Evolutionary conservation across 2,888 invertebrate genomes (phyloP), one percentile per base, ranked within the genome.

Genomic region (Drosophila fulvimacula): DNA sequence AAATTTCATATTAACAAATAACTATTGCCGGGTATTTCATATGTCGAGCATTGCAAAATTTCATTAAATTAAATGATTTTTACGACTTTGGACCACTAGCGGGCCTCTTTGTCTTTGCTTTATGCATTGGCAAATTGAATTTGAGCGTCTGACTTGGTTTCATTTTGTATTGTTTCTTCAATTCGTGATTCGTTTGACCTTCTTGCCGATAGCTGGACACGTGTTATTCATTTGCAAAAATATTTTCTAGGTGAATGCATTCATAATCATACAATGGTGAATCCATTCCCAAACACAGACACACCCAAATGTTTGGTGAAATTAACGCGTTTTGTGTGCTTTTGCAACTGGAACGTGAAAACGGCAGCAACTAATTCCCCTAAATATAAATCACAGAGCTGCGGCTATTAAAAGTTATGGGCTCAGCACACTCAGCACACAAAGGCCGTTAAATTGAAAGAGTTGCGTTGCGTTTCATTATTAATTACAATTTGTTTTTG

Each of bases 161-260:
- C 62, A 13, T 49, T 19, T 27, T 27, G 27, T 17, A 51, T 51
- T 36, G 49, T 34, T 51, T 34, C n/a, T 21, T 27, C 5, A 24
- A n/a, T 58, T 63, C 68, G 69, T 73, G 76, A 69, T 76, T 65
- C 67, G 62, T 59, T 81, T 81, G 81, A 81, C 81, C 81, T 83
- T 81, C 83, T 77, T 77, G 62, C 56, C 72, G 36, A 58, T 49
- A 13, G 49, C 15, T 7, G 39, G 52, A 67, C 81, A 81, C 83
- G 83, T 82, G 83, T 82, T 69, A 52, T 61, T 77, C 64, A 81
- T 82, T 80, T 71, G 55, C 64, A 36, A 65, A 79, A 15, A 55
- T 60, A 61, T 64, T 41, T 36, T 39, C 11, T 52, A 24, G 36
- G n/a, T 58, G 46, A 42, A 39, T 44, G 42, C 34, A 51, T 19